Conservation (phyloP, 2,113 vertebrate species). For the Grus americana region DNA sequence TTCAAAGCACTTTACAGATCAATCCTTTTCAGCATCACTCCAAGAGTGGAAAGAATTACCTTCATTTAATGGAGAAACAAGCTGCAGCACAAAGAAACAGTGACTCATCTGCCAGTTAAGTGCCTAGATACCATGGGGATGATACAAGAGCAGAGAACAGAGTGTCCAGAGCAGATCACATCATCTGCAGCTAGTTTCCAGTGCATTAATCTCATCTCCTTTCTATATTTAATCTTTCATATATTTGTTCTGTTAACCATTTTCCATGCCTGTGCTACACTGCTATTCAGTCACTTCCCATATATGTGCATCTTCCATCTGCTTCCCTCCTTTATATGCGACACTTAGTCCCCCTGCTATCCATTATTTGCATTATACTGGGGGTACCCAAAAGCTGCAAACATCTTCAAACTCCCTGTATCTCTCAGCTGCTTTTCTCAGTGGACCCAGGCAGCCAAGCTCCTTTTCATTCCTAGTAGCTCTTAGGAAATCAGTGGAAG, state of each 20-base stretch:
- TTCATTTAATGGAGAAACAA: conserved; percentile 40
- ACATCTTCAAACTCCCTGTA: neutral
- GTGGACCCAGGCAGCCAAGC: neutral
- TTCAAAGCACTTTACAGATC: conserved; percentile 14
- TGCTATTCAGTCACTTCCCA: neutral
- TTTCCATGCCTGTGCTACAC: neutral
- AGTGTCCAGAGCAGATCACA: conserved; percentile 42
- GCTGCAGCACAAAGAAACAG: conserved; percentile 25
- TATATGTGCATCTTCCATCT: neutral
- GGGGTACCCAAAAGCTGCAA: neutral
- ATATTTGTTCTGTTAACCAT: conserved; percentile 11
- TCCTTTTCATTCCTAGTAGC: neutral
- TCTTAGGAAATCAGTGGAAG: neutral
- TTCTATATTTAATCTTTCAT: conserved; percentile 49
- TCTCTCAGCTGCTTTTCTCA: neutral
- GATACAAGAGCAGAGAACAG: conserved; percentile 40
- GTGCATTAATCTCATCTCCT: conserved; percentile 22
- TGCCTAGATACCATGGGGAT: conserved; percentile 37
- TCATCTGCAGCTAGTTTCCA: conserved; percentile 33
- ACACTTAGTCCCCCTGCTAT: neutral
- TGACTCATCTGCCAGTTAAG: conserved; percentile 57
- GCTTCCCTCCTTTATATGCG: neutral
- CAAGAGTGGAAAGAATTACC: conserved; percentile 19
- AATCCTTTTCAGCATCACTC: neutral
- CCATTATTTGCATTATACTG: neutral